A percentile compares a stretch with the other conserved stretches of the same genome.
phyloP scores from a whole-genome alignment of 37 sponge, comb jelly and placozoan genomes.

The Tethya wilhelma region DNA sequence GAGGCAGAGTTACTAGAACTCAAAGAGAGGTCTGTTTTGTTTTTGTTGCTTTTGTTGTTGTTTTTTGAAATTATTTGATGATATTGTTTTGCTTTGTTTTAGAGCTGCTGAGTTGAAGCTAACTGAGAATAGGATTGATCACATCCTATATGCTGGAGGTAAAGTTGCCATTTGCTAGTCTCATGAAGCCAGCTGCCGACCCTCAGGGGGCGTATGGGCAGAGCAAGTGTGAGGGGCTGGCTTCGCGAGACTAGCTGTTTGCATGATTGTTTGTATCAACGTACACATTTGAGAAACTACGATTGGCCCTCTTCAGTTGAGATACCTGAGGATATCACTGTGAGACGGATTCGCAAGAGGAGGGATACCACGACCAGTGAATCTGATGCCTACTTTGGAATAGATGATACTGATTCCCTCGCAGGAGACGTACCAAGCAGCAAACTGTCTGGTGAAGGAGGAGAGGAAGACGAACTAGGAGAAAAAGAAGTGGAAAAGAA shows the following conservation, averaged over 20 bases:
- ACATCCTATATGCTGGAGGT: conserved; percentile 76
- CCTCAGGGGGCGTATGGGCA: too few species aligned
- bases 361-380: neutral
- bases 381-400: neutral
- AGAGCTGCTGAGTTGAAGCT: conserved; percentile 34
- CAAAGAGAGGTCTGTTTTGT: conserved; percentile 31
- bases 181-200: too few species aligned
- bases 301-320: conserved; percentile 27
- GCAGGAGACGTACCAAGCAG: too few species aligned
- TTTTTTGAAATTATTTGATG: conserved; percentile 9
- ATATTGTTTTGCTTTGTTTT: neutral
- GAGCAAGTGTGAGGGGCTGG: too few species aligned
- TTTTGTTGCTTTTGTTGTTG: neutral
- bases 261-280: too few species aligned
- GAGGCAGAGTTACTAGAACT: conserved; percentile 35
- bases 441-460: neutral
- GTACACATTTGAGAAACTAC: neutral
- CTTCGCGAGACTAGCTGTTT: too few species aligned
- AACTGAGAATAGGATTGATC: conserved; percentile 26
- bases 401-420: too few species aligned
- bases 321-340: conserved; percentile 23
- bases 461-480: conserved; percentile 3
- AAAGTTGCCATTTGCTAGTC: neutral
- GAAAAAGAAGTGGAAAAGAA: too few species aligned
- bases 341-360: neutral